Evolutionary conservation across 2,797 vertebrate species (phyloP), one percentile per base, ranked within the genome.

Genomic region (Enteromius fasciolatus): DNA sequence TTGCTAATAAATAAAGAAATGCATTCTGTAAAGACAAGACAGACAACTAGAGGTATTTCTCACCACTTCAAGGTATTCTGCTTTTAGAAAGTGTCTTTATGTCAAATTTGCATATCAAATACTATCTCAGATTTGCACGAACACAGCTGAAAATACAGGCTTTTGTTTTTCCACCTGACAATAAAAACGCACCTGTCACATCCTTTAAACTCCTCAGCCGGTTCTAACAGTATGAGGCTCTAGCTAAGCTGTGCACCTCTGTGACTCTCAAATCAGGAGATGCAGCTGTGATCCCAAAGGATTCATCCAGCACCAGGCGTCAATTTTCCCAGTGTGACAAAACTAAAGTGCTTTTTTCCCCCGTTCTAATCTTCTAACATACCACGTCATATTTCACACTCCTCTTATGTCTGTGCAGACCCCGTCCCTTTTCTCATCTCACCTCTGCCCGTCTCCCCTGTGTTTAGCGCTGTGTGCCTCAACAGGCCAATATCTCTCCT

Each of bases 161-260:
- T 23, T 67, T 80, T 76, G 46, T 76, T 80, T 69, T 77, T 75
- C 76, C 78, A 66, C 78, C 76, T 86, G 76, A 78, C 69, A 41
- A 54, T 59, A 78, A 78, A 76, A 52, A 75, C 52, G 68, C 67
- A 83, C 76, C 74, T 78, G 73, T 81, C 76, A 44, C 70, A 59
- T 69, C 46, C 61, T 54, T 63, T 77, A 77, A 78, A 83, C 77
- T 69, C 80, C 64, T 69, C 36, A 86, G 36, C 77, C 23, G 66
- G 57, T 48, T 74, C 5, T 3, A 57, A 82, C 70, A 1, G 2
- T 28, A 28, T 33, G 70, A 78, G n/a, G 18, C 10, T 52, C 57
- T 46, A 17, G 3, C 63, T 63, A 36, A 81, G 57, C n/a, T 18
- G 48, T 61, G 61, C 41, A 74, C 75, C 75, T 63, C 61, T 8